A percentile compares a stretch with the other conserved stretches of the same genome.
These are phyloP conservation scores for Parazoanthus atlanticus DNA, from an alignment of 92 coral and sea anemone species.

Conservation along the genomic window DNA sequence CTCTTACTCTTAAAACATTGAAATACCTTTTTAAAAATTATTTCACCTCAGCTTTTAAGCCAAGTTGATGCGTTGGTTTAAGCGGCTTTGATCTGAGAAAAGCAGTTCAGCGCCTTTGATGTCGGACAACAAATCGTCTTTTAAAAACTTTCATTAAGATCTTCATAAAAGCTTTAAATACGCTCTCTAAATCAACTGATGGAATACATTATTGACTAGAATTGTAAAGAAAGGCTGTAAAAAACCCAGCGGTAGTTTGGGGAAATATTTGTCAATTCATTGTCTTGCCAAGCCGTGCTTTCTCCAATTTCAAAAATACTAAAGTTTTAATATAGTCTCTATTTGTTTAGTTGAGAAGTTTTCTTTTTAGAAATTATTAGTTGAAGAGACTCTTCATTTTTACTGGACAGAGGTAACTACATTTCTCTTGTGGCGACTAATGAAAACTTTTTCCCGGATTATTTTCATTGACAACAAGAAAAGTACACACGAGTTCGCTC, in stretches of 20 bases:
- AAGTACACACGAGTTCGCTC: background rate
- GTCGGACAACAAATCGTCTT: background rate
- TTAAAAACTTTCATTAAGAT: background rate
- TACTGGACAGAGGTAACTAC: background rate
- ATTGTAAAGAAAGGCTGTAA: background rate
- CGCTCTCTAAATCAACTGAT: background rate
- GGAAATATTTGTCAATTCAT: background rate
- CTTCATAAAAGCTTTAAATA: no score
- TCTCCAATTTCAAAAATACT: background rate
- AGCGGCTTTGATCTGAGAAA: background rate
- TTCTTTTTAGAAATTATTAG: background rate
- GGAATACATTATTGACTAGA: no score
- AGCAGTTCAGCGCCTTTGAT: background rate
- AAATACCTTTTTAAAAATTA: no score
- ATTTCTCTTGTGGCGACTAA: background rate
- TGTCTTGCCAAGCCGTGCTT: background rate
- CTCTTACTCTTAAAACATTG: background rate
- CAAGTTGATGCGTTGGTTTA: no score
- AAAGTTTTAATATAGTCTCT: background rate
- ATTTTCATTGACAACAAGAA: no score
- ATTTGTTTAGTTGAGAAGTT: background rate
- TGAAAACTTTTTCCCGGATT: background rate
- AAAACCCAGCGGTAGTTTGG: background rate
- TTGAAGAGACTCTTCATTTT: background rate
- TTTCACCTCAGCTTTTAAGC: background rate